Base-by-base conservation (phyloP, 2,797 vertebrate species). In the Manis pentadactyla region DNA sequence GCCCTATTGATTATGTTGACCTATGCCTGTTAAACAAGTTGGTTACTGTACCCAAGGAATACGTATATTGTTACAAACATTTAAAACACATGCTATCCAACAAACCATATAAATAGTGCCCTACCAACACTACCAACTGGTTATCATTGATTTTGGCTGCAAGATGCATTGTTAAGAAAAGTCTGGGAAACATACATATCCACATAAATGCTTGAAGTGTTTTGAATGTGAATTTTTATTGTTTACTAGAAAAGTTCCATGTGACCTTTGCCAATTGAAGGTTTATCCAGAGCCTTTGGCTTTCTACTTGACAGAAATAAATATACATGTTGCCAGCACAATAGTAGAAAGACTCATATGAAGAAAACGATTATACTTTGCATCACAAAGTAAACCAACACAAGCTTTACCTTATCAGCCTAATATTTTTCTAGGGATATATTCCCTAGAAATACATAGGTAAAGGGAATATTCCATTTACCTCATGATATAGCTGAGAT, bases 401-500 rank as follows among this genome's bases (percentile, higher is more conserved):
- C 86, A 94, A 90, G 92, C 90, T 94, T 91, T 85, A 92, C 84
- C 89, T 97, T 91, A 97, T 92, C 95, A 98, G 78, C 25, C 69
- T 75, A 13, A 81, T 31, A 3, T 51, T 63, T 75, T 66, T 75
- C 51, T 63, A 11, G 4, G 51, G 10, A 46, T 46, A 46, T 46
- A 46, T 46, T 46, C 46, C 46, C 46, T 10, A 46, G 46, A 46
- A 46, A 11, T 46, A 46, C 2, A 46, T 46, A 46, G 46, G 46
- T 46, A 63, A 57, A 25, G 27, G 31, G 31, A 57, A 88, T n/a
- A 23, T 29, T 46, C 9, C 25, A 23, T 46, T 31, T 63, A 51
- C 27, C 7, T 64, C 2, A 2, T 4, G 1, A 27, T n/a, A 15
- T n/a, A 21, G 46, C 31, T 25, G 31, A 46, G 39, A 31, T 3